Evolutionary conservation across 2,888 invertebrate species (phyloP).

Genomic region (Diploptera punctata): DNA sequence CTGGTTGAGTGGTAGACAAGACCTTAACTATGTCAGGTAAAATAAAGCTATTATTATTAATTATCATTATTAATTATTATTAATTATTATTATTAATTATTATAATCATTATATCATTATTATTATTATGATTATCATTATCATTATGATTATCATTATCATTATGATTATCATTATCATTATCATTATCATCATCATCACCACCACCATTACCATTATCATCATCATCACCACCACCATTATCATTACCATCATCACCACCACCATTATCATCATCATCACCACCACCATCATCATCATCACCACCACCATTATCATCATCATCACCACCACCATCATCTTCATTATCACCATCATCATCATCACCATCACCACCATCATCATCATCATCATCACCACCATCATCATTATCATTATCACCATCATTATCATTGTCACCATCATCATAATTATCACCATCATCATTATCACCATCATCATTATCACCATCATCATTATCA

Average conservation of each 20-base stretch:
- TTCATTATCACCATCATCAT: neutral
- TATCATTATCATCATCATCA: neutral
- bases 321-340: neutral
- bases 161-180: neutral
- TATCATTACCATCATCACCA: constrained; percentile 7
- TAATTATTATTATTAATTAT: neutral
- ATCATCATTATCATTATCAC: constrained; percentile 1
- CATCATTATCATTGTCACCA: constrained; percentile 15
- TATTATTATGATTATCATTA: neutral
- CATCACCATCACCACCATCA: neutral
- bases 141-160: neutral
- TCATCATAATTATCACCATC: no score
- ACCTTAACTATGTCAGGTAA: no score
- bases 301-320: neutral
- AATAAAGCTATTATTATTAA: no score
- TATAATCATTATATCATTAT: no score
- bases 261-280: constrained; percentile 12
- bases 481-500: neutral
- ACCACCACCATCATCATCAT: constrained; percentile 7
- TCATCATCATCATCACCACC: constrained; percentile 7
- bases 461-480: constrained; percentile 3
- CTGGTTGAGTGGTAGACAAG: no score
- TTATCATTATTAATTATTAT: no score
- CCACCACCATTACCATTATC: neutral
- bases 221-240: neutral